A percentile compares a stretch with the other conserved stretches of the same genome.
phyloP scores from a whole-genome alignment of 1,140 invertebrate genomes.

The Bombus ignitus region DNA sequence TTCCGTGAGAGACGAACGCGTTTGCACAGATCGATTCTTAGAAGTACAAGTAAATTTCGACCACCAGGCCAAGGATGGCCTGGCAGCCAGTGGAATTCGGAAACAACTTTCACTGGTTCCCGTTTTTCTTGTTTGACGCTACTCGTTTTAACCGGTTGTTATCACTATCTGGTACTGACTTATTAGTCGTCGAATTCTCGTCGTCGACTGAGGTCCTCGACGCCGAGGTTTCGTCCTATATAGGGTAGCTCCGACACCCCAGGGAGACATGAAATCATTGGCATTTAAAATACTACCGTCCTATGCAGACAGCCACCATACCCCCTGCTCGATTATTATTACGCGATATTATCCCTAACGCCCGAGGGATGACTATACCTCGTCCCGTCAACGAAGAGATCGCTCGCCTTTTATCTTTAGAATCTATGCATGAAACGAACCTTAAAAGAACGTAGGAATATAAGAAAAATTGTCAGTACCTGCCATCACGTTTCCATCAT shows the following conservation, averaged over 20 bases:
- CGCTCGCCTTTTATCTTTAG: background rate
- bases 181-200: conserved; percentile 51
- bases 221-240: conserved; percentile 67
- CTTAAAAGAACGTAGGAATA: background rate
- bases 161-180: background rate
- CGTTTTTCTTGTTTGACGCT: background rate
- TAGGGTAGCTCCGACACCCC: conserved; percentile 66
- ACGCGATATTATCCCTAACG: conserved; percentile 66
- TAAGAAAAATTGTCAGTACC: background rate
- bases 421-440: background rate
- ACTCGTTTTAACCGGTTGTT: conserved; percentile 1
- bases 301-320: conserved; percentile 52
- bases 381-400: background rate
- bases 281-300: conserved; percentile 80
- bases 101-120: conserved; percentile 71
- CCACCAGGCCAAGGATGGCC: conserved; percentile 7
- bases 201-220: conserved; percentile 66
- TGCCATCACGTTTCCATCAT: background rate
- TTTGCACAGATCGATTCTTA: background rate
- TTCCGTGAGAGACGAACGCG: background rate
- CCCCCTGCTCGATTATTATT: conserved; percentile 69
- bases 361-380: conserved; percentile 22
- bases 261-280: conserved; percentile 81
- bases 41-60: background rate
- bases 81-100: conserved; percentile 38